phyloP scores from a whole-genome alignment of 2,113 vertebrate species.

The Martes martes region DNA sequence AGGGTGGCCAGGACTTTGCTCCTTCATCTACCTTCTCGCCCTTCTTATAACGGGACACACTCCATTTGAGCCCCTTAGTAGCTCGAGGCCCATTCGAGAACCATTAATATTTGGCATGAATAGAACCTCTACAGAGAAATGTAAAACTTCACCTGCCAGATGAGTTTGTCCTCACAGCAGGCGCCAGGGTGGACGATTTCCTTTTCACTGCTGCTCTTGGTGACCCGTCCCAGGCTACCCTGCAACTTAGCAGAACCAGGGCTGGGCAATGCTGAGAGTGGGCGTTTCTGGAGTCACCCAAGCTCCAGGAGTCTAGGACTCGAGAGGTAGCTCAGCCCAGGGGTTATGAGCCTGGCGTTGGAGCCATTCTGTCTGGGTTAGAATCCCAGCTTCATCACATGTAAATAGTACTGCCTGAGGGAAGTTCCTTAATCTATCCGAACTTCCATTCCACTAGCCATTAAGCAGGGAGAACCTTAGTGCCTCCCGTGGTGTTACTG shows the following conservation, averaged over 20 bases:
- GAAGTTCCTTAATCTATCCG: neutral
- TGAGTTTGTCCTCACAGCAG: neutral
- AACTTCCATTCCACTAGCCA: neutral
- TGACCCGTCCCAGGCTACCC: neutral
- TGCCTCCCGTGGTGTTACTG: accelerated
- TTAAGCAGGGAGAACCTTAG: neutral
- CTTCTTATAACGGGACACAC: accelerated
- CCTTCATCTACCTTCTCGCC: neutral
- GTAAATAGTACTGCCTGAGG: accelerated
- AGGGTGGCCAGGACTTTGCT: accelerated
- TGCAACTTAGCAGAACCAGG: neutral
- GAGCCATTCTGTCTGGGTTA: neutral
- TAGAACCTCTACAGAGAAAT: neutral
- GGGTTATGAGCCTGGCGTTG: accelerated
- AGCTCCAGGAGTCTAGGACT: too few species aligned
- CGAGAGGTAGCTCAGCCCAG: accelerated
- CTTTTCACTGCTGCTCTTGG: neutral
- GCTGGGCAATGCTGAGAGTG: neutral
- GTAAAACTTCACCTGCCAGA: neutral
- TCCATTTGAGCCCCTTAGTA: neutral
- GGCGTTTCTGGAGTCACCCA: too few species aligned
- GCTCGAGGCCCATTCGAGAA: neutral
- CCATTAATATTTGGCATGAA: neutral
- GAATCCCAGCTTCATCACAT: neutral
- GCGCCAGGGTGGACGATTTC: neutral